These are phyloP conservation scores for Chrysocyon brachyurus DNA, from an alignment of 2,797 vertebrate genomes.

Conservation along the genomic window DNA sequence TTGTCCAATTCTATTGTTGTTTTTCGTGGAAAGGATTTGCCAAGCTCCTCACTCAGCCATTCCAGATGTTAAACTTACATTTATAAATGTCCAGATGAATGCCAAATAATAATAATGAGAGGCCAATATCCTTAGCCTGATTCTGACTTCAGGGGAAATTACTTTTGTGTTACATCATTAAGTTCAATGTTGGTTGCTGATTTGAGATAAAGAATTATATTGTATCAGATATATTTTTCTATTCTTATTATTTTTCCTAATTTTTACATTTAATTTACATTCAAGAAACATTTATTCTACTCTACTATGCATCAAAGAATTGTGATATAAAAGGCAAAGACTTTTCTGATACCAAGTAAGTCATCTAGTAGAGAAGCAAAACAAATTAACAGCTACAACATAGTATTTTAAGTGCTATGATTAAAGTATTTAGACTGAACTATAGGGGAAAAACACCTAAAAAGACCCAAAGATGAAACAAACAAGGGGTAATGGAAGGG, in stretches of 20 bases:
- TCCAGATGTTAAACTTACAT: not conserved
- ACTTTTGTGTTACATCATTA: not conserved
- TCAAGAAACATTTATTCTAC: not conserved
- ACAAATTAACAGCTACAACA: not conserved
- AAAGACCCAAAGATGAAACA: not conserved
- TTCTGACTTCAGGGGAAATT: not conserved
- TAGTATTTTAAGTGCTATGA: not conserved
- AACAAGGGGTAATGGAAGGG: no score
- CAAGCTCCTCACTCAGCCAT: not conserved
- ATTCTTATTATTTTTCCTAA: not conserved
- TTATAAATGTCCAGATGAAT: not conserved
- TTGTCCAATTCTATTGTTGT: not conserved
- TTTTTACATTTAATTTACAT: not conserved
- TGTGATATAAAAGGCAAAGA: not conserved
- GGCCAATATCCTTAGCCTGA: not conserved
- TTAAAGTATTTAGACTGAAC: not conserved
- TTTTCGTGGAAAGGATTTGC: not conserved
- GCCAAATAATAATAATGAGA: not conserved
- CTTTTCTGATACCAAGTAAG: slow-evolving; percentile 21
- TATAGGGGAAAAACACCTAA: not conserved
- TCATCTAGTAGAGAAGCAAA: slow-evolving; percentile 5
- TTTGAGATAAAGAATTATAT: slow-evolving; percentile 30
- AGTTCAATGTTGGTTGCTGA: not conserved
- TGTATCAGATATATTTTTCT: not conserved
- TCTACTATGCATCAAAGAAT: not conserved